phyloP scores from a whole-genome alignment of 2,797 vertebrate genomes.

The Anabas testudineus region DNA sequence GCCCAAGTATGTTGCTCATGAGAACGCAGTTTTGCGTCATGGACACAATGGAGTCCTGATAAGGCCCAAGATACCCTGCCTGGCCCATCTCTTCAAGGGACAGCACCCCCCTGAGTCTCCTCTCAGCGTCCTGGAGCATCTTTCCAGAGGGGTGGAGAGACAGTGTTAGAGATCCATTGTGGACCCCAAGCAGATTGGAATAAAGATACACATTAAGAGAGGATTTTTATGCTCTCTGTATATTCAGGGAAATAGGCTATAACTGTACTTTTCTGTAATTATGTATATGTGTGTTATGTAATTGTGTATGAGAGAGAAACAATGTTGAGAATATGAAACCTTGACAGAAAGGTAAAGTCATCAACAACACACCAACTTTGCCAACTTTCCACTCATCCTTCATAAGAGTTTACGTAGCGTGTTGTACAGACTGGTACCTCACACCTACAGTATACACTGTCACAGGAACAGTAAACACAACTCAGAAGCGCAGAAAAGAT shows the following conservation, averaged over 20 bases:
- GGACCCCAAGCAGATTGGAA: constrained; percentile 43
- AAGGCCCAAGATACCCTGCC: constrained; percentile 71
- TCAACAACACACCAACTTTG: constrained; percentile 70
- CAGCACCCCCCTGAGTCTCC: constrained; percentile 86
- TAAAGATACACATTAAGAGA: constrained; percentile 20
- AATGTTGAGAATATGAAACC: constrained; percentile 49
- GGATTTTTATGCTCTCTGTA: constrained; percentile 4
- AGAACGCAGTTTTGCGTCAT: constrained; percentile 90
- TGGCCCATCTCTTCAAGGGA: constrained; percentile 82
- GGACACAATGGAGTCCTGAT: constrained; percentile 87
- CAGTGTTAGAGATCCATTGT: constrained; percentile 50
- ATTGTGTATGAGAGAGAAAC: constrained; percentile 17
- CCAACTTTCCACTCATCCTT: constrained; percentile 83
- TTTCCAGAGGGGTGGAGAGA: constrained; percentile 74
- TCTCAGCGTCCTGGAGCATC: constrained; percentile 89
- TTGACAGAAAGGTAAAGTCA: constrained; percentile 49
- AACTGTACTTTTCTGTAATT: constrained; percentile 7
- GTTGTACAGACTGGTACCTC: constrained; percentile 73
- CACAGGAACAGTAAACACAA: constrained; percentile 72
- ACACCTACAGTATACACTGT: constrained; percentile 75
- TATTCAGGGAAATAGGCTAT: background rate
- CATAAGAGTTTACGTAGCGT: constrained; percentile 81
- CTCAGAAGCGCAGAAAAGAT: constrained; percentile 36
- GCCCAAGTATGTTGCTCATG: constrained; percentile 90
- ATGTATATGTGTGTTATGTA: constrained; percentile 12